Evolutionary conservation across 2,888 invertebrate species (phyloP).

Genomic region (Melinaea marsaeus): DNA sequence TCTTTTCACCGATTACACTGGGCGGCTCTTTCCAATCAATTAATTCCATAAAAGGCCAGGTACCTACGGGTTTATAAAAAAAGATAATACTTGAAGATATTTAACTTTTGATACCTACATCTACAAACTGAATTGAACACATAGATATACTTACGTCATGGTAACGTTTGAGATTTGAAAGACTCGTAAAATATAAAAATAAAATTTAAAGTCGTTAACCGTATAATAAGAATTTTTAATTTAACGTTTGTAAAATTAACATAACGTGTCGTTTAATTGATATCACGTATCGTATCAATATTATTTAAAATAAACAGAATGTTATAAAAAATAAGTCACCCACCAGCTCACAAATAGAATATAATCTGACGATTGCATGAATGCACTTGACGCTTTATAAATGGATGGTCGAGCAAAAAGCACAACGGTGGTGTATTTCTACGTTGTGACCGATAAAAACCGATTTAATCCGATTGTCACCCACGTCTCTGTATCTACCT

Average conservation of each 20-base stretch:
- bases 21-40: conserved; percentile 28
- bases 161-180: too few species aligned
- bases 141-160: neutral
- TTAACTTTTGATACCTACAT: conserved; percentile 10
- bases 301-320: too few species aligned
- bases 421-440: conserved; percentile 46
- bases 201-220: too few species aligned
- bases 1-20: conserved; percentile 17
- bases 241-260: too few species aligned
- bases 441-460: conserved; percentile 17
- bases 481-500: conserved; percentile 10
- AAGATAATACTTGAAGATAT: conserved; percentile 18
- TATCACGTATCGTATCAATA: too few species aligned
- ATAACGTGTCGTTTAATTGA: too few species aligned
- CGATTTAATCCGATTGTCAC: conserved; percentile 30
- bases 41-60: conserved; percentile 27
- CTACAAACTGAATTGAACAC: neutral
- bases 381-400: conserved; percentile 68
- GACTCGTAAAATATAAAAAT: too few species aligned
- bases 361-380: conserved; percentile 59
- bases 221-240: too few species aligned
- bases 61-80: conserved; percentile 17
- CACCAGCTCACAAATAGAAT: conserved; percentile 41
- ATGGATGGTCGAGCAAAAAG: conserved; percentile 51
- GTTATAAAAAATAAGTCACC: neutral